A percentile compares a stretch with the other conserved stretches of the same genome.
Evolutionary conservation across 2,888 invertebrate genomes (phyloP).

Genomic region (Pachymerium ferrugineum): DNA sequence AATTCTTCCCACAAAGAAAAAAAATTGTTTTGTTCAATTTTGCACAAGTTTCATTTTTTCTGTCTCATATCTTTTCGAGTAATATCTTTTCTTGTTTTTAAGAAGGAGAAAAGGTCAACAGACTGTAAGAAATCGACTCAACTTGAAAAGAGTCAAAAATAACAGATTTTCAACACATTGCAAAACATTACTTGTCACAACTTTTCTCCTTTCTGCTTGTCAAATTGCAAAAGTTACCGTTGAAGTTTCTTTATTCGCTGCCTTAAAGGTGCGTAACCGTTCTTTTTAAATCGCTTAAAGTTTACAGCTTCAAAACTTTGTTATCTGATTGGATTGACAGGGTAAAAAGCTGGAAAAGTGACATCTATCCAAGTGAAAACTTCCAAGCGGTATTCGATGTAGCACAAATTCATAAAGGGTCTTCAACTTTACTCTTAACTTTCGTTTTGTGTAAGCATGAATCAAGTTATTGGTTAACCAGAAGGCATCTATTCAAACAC

Average conservation of each 20-base stretch:
- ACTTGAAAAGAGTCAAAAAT: not conserved
- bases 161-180: not conserved
- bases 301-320: not conserved
- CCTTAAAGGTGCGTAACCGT: too few species aligned
- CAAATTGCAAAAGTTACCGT: too few species aligned
- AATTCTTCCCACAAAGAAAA: slow-evolving; percentile 1
- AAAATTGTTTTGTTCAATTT: slow-evolving; percentile 16
- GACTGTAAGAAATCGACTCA: too few species aligned
- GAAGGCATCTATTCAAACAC: not conserved
- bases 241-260: too few species aligned
- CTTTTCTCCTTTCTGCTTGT: not conserved
- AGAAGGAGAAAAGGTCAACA: not conserved
- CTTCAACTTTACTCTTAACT: not conserved
- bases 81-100: not conserved
- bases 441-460: not conserved
- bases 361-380: not conserved
- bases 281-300: too few species aligned
- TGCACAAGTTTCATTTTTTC: not conserved
- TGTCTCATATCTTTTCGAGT: not conserved
- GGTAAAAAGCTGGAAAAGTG: not conserved
- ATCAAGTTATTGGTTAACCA: not conserved
- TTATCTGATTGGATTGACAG: not conserved
- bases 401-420: too few species aligned
- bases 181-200: not conserved
- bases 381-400: too few species aligned